A percentile compares a stretch with the other conserved stretches of the same genome.
Conservation (phyloP, 2,113 vertebrate species). For the Saiga tatarica region DNA sequence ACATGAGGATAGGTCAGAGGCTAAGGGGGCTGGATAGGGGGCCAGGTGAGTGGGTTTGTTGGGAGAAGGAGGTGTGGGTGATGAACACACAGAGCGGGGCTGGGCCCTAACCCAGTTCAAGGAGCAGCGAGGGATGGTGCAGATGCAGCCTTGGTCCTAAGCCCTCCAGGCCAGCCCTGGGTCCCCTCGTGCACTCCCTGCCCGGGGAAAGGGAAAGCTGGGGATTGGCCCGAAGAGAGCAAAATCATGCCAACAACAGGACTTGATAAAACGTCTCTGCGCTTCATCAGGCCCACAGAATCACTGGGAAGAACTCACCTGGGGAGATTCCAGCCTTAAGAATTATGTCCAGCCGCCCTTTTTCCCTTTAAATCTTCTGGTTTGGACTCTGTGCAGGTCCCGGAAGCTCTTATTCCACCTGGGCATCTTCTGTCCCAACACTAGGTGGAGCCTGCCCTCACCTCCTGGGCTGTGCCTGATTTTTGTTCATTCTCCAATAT, state of each 20-base stretch:
- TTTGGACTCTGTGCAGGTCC: not conserved
- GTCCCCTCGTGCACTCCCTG: not conserved
- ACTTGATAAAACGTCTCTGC: not conserved
- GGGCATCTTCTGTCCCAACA: not conserved
- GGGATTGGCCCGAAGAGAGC: not conserved
- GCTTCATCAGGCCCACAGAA: not conserved
- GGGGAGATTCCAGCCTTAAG: not conserved
- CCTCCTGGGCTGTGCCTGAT: not conserved
- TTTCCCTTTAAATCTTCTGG: not conserved
- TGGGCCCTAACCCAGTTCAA: not conserved
- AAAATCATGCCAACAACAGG: not conserved
- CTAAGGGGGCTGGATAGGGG: not conserved
- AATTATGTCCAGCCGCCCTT: not conserved
- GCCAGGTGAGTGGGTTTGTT: not conserved
- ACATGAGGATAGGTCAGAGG: not conserved
- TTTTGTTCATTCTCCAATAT: not conserved
- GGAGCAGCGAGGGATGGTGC: accelerated
- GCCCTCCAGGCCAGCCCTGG: not conserved
- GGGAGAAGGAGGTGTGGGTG: not conserved
- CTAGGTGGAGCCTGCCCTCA: not conserved
- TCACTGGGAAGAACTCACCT: not conserved
- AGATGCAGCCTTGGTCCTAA: not conserved
- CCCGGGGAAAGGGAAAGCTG: not conserved
- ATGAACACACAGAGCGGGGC: not conserved
- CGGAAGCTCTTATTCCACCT: not conserved